phyloP scores from a whole-genome alignment of 2,797 vertebrate species.

The Chanos chanos region DNA sequence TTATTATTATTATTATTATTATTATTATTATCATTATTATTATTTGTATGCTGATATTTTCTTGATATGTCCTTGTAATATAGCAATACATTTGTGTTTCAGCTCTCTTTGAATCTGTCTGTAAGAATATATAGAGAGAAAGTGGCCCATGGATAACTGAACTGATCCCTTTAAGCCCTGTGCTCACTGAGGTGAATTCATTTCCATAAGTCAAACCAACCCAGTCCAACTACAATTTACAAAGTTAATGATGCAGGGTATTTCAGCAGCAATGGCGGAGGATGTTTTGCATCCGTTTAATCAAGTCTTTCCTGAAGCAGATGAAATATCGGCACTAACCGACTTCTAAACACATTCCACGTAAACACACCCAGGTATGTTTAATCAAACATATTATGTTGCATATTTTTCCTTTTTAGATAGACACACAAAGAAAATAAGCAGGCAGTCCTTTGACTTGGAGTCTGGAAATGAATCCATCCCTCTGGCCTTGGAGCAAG shows the following conservation, averaged over 20 bases:
- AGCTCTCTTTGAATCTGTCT: slow-evolving; percentile 2
- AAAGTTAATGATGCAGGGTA: slow-evolving; percentile 20
- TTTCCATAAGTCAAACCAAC: slow-evolving; percentile 9
- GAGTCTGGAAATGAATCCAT: slow-evolving; percentile 14
- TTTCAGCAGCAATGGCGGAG: slow-evolving; percentile 11
- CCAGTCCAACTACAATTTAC: slow-evolving; percentile 5
- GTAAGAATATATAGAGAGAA: too few species aligned
- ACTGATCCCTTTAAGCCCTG: too few species aligned
- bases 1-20: too few species aligned
- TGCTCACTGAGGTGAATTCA: slow-evolving; percentile 5
- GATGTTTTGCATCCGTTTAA: slow-evolving; percentile 18
- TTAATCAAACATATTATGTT: slow-evolving; percentile 30
- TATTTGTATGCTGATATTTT: too few species aligned
- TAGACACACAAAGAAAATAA: slow-evolving; percentile 43
- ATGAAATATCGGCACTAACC: slow-evolving; percentile 30
- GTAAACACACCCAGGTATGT: slow-evolving; percentile 33
- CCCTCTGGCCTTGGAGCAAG: too few species aligned
- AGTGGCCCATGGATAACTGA: too few species aligned
- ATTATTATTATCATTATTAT: too few species aligned
- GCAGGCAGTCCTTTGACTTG: slow-evolving; percentile 32
- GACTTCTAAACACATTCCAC: slow-evolving; percentile 24
- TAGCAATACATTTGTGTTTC: too few species aligned
- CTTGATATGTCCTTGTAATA: too few species aligned
- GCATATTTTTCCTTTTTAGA: slow-evolving; percentile 30
- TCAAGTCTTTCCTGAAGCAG: slow-evolving; percentile 26